These are phyloP conservation scores for Sebastes steindachneri DNA, from an alignment of 2,797 vertebrate genomes.

Conservation along the genomic window DNA sequence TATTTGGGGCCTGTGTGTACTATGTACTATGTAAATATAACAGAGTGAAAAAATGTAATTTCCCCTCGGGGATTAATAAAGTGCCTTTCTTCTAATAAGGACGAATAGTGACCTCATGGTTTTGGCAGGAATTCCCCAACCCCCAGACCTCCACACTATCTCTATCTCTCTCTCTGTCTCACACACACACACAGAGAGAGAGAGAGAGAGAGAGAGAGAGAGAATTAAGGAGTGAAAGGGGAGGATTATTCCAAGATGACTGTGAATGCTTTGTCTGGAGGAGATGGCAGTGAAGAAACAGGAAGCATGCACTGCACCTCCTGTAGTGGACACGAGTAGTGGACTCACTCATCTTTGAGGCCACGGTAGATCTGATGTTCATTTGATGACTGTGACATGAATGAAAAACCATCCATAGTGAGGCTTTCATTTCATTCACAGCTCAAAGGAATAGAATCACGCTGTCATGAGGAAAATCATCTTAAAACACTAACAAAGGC, in stretches of 20 bases:
- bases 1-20: too few relatives aligned
- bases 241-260: slow-evolving; percentile 75
- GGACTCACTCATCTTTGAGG: slow-evolving; percentile 34
- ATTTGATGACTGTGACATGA: slow-evolving; percentile 10
- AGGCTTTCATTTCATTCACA: not conserved
- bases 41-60: too few relatives aligned
- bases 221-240: slow-evolving; percentile 65
- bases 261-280: slow-evolving; percentile 73
- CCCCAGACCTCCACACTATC: slow-evolving; percentile 17
- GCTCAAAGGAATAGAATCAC: not conserved
- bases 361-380: not conserved
- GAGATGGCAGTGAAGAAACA: slow-evolving; percentile 47
- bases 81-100: slow-evolving; percentile 16
- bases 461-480: not conserved
- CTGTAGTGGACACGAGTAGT: slow-evolving; percentile 17
- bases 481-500: not conserved
- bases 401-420: not conserved
- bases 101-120: slow-evolving; percentile 61
- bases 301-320: slow-evolving; percentile 50
- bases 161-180: slow-evolving; percentile 2
- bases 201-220: not conserved
- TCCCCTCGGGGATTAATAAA: too few relatives aligned
- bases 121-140: slow-evolving; percentile 66
- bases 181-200: not conserved
- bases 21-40: too few relatives aligned